phyloP scores from a whole-genome alignment of 2,797 vertebrate species.

The Centropyge bicolor region DNA sequence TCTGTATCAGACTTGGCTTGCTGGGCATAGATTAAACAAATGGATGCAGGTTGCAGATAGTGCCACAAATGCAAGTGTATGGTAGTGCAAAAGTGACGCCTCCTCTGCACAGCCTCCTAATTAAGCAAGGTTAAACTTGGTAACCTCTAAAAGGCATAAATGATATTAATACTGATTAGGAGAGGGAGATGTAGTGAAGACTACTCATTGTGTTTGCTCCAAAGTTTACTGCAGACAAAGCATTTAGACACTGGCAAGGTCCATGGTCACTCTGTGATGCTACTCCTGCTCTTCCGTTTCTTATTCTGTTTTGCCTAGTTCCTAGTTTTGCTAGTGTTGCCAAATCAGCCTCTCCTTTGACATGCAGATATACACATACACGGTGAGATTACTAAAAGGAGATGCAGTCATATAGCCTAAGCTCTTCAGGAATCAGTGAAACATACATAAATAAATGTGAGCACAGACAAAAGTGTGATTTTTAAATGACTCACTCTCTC shows the following conservation, averaged over 20 bases:
- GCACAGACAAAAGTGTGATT: slow-evolving; percentile 4
- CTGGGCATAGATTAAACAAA: slow-evolving; percentile 71
- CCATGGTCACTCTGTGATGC: neutral
- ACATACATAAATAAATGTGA: slow-evolving; percentile 7
- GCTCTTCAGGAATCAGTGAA: neutral
- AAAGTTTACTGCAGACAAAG: slow-evolving; percentile 9
- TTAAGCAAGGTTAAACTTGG: slow-evolving; percentile 32
- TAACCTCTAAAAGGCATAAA: slow-evolving; percentile 24
- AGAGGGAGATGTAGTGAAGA: slow-evolving; percentile 14
- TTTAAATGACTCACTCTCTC: slow-evolving; percentile 89
- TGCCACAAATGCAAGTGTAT: slow-evolving; percentile 21
- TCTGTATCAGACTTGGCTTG: slow-evolving; percentile 79
- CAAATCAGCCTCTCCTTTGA: neutral
- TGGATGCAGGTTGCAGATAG: slow-evolving; percentile 51
- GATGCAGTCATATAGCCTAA: neutral
- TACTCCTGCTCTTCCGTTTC: neutral
- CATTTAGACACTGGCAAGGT: neutral
- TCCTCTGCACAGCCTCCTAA: slow-evolving; percentile 39
- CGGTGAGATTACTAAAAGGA: neutral
- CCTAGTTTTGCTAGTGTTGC: neutral
- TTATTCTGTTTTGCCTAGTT: slow-evolving; percentile 6
- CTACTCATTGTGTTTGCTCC: slow-evolving; percentile 14
- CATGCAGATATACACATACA: neutral
- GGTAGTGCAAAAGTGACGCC: slow-evolving; percentile 28
- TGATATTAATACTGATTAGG: slow-evolving; percentile 10